Evolutionary conservation across 2,888 invertebrate genomes (phyloP), one percentile per base, ranked within the genome.

Genomic region (Celastrina argiolus): DNA sequence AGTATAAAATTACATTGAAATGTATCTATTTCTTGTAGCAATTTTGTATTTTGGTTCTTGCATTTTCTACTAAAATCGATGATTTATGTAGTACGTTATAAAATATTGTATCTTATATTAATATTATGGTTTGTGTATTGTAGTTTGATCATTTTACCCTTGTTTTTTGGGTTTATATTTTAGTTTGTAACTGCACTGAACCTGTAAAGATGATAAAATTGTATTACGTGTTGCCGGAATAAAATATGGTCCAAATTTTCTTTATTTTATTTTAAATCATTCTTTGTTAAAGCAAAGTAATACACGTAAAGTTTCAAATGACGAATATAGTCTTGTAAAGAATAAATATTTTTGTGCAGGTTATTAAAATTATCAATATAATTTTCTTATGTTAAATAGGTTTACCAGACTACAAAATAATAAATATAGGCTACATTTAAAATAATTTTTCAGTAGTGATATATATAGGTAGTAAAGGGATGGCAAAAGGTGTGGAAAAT

Each of bases 201-300:
- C 16, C 58, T 61, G 36, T 61, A 61, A 39, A 34, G 34, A 58
- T 16, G 18, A 58, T 16, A 34, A 58, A 58, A 31, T 18, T 61
- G 36, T 61, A 34, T 31, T 10, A 58, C 16, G 34, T 61, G 61
- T 61, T 61, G 34, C 61, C 61, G 39, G 34, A 61, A 61, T 61
- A 61, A 61, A 61, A 39, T 61, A 39, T 61, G 31, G 31, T 58
- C 31, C 16, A 58, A 58, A 58, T 16, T 58, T 58, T 14, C 14
- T 4, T 39, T 61, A 5, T 31, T 34, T 26, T 59, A 16, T 31
- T 16, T n/a, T n/a, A n/a, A n/a, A n/a, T n/a, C n/a, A n/a, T n/a
- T n/a, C n/a, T n/a, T n/a, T n/a, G n/a, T n/a, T n/a, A n/a, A n/a
- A n/a, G n/a, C n/a, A n/a, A n/a, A n/a, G n/a, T n/a, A n/a, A n/a